Percentiles rank a stretch among this genome's conserved stretches.
Evolutionary conservation across 2,113 vertebrate species (phyloP).

Genomic region (Chloroceryle aenea): DNA sequence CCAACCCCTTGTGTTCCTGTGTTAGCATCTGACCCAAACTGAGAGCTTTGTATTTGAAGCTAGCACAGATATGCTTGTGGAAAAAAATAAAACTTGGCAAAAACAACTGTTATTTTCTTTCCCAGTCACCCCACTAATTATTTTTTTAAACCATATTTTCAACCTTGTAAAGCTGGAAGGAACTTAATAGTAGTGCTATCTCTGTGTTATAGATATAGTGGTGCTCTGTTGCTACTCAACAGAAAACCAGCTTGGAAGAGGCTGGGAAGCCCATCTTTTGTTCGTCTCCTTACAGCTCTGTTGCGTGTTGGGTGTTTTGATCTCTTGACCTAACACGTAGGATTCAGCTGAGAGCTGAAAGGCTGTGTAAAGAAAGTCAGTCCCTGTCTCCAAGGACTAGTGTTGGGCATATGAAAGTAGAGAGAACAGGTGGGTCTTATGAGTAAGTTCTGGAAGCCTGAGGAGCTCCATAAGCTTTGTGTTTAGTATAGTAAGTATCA

Average conservation of each 20-base stretch:
- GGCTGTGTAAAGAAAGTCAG: background rate
- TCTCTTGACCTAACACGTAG: accelerated
- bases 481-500: background rate
- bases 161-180: background rate
- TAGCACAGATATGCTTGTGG: background rate
- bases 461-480: background rate
- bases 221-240: background rate
- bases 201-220: background rate
- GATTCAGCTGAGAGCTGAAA: background rate
- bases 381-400: background rate
- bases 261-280: background rate
- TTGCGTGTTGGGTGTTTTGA: background rate
- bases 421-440: background rate
- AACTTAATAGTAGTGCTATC: background rate
- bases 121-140: background rate
- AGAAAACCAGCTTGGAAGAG: background rate
- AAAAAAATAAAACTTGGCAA: background rate
- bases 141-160: background rate
- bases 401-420: background rate
- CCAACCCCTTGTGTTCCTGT: background rate
- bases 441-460: background rate
- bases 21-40: background rate
- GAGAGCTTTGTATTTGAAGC: background rate
- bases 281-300: accelerated
- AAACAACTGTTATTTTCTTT: background rate